Evolutionary conservation across 1,140 invertebrate genomes (phyloP).

Genomic region (Pomacea maculata): DNA sequence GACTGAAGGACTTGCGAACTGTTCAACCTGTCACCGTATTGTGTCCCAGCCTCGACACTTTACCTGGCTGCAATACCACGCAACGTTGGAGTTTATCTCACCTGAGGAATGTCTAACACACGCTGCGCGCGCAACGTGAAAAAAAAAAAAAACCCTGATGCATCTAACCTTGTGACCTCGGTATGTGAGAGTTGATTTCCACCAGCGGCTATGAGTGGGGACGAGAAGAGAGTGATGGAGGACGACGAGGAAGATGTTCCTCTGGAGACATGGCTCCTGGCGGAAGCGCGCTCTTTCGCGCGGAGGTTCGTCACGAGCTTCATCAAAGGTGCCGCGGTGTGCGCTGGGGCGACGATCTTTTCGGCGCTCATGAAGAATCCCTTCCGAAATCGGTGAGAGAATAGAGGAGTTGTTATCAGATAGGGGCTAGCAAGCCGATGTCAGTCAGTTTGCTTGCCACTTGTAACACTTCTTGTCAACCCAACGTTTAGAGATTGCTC

Average conservation of each 20-base stretch:
- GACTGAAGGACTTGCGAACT: no score
- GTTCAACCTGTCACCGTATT: no score
- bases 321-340: slow-evolving; percentile 33
- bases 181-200: not conserved
- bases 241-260: not conserved
- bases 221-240: not conserved
- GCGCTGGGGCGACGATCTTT: slow-evolving; percentile 35
- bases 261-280: not conserved
- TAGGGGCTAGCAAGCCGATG: no score
- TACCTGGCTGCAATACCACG: no score
- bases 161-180: not conserved
- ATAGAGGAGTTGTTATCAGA: no score
- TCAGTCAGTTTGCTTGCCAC: no score
- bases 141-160: no score
- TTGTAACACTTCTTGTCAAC: no score
- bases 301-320: slow-evolving; percentile 33
- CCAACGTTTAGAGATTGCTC: no score
- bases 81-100: not conserved
- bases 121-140: not conserved
- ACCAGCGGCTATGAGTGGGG: not conserved
- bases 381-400: slow-evolving; percentile 36
- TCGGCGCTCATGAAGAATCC: slow-evolving; percentile 37
- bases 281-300: not conserved
- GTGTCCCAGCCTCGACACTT: no score
- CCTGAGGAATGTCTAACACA: not conserved